Base-by-base conservation (phyloP, 2,797 vertebrate species). In the Characodon lateralis region DNA sequence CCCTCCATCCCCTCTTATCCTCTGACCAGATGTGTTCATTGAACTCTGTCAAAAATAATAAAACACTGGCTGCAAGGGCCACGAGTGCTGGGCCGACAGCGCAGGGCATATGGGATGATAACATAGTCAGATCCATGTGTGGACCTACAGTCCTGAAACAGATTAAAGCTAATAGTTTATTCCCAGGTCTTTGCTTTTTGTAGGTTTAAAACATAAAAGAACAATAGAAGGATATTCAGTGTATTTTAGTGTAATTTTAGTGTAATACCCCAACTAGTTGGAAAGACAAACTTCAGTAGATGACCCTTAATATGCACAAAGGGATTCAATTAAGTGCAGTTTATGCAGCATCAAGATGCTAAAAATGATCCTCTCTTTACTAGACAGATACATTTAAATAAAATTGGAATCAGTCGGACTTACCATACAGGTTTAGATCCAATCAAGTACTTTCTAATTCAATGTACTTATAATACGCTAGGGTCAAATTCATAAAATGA, bases 41-140 rank as follows among this genome's bases (percentile, higher is more conserved):
- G 95, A 97, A 96, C 95, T 95, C 95, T 96, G 96, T 96, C 96
- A 96, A 92, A 88, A 94, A 94, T 96, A 96, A 96, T 96, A 95
- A 96, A 96, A 95, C 92, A 85, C 95, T 89, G 78, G 81, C 86
- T 85, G 82, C 69, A 76, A 82, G 81, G 88, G 76, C 73, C 74
- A 39, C 0, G 84, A 71, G 72, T 53, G 26, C 68, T 16, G 74
- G 87, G 77, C 87, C 73, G 66, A 78, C 83, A 48, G 83, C 8
- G 80, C 82, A 39, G 87, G 83, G 75, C 28, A 9, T 61, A 39
- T 20, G 81, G 70, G 61, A 35, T 14, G 9, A 80, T 48, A 26
- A 20, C 61, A 63, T 68, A 56, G 80, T 77, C 70, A 79, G 48
- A 75, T 56, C 50, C 50, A 59, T 18, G 66, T 18, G 39, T 26